Evolutionary conservation across 2,888 invertebrate species (phyloP).

Genomic region (Dicyrtomina minuta): DNA sequence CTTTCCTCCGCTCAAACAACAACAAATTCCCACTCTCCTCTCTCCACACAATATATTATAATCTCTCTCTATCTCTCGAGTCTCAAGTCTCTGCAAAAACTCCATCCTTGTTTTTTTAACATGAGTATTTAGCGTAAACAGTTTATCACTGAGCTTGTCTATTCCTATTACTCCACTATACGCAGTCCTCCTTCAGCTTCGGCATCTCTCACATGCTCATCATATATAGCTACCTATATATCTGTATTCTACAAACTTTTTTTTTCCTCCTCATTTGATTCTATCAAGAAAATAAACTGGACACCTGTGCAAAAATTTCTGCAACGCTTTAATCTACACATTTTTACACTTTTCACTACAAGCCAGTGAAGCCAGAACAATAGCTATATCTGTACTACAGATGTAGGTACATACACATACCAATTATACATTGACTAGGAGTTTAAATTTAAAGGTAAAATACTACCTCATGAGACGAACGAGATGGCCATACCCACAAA

Average conservation of each 20-base stretch:
- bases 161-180: not conserved
- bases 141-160: not conserved
- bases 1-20: too few relatives aligned
- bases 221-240: not conserved
- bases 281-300: not conserved
- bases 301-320: conserved; percentile 13
- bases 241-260: not conserved
- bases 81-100: too few relatives aligned
- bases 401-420: too few relatives aligned
- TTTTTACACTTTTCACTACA: conserved; percentile 1
- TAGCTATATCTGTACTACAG: too few relatives aligned
- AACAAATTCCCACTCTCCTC: too few relatives aligned
- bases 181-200: not conserved
- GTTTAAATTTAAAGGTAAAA: too few relatives aligned
- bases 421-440: too few relatives aligned
- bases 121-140: not conserved
- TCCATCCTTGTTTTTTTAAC: not conserved
- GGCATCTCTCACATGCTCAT: not conserved
- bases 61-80: too few relatives aligned
- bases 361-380: not conserved
- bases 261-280: not conserved
- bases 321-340: not conserved
- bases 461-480: too few relatives aligned
- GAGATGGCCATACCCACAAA: too few relatives aligned
- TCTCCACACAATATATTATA: too few relatives aligned